A percentile compares a stretch with the other conserved stretches of the same genome.
These are phyloP conservation scores for Lydus trimaculatus DNA, from an alignment of 2,888 invertebrate genomes.

Conservation along the genomic window DNA sequence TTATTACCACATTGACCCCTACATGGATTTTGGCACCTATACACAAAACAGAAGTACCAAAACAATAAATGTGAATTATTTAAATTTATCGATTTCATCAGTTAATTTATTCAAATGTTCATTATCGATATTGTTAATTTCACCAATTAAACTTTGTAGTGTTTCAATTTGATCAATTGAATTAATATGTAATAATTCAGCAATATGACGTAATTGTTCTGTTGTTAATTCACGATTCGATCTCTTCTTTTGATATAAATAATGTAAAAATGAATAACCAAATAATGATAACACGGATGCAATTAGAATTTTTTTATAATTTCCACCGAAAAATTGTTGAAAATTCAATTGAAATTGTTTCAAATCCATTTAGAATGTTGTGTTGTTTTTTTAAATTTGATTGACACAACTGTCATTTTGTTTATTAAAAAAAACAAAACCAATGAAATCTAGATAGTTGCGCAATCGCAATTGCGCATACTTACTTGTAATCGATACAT, in stretches of 20 bases:
- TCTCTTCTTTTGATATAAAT: neutral
- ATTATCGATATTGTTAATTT: neutral
- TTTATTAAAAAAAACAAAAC: neutral
- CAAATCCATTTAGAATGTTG: neutral
- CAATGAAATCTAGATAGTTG: neutral
- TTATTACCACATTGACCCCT: conserved; percentile 80
- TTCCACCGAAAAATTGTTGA: neutral
- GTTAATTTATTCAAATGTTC: too few species aligned
- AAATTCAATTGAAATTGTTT: neutral
- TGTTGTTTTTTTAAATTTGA: neutral
- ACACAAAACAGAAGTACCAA: conserved; percentile 14
- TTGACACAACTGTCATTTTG: neutral
- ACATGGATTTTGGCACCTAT: conserved; percentile 70
- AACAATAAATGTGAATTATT: neutral
- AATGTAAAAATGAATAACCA: neutral
- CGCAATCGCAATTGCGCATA: conserved; percentile 38
- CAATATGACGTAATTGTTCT: neutral
- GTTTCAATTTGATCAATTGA: neutral
- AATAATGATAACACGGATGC: neutral
- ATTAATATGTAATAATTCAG: neutral
- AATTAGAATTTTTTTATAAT: neutral
- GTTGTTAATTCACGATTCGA: neutral
- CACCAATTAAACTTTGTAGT: neutral
- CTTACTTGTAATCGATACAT: conserved; percentile 79
- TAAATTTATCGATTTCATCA: conserved; percentile 51